Conservation (phyloP, 64 coral and sea anemone genomes). For the Stylophora pistillata region DNA sequence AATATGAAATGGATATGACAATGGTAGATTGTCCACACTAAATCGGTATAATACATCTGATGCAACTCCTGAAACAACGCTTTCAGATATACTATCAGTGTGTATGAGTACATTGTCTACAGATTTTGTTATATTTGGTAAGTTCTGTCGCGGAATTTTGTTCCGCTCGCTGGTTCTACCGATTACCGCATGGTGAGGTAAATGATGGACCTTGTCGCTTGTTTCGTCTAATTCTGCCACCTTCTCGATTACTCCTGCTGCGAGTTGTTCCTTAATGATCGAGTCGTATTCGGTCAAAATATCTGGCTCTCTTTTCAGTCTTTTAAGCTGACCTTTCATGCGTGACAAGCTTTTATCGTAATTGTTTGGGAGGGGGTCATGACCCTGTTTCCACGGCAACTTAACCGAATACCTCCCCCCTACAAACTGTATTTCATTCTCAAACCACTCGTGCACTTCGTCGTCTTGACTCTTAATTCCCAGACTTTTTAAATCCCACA, state of each 20-base stretch:
- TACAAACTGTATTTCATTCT: constrained; percentile 2
- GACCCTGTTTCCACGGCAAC: neutral
- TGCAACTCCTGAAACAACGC: too few relatives aligned
- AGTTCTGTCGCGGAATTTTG: too few relatives aligned
- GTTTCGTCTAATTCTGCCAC: neutral
- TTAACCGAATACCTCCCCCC: constrained; percentile 22
- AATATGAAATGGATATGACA: too few relatives aligned
- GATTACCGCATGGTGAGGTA: constrained; percentile 14
- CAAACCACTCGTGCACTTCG: constrained; percentile 23
- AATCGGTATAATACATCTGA: too few relatives aligned
- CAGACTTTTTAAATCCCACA: constrained; percentile 33
- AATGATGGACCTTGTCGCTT: constrained; percentile 19
- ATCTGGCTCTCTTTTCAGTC: neutral
- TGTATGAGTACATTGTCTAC: too few relatives aligned
- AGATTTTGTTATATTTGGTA: too few relatives aligned
- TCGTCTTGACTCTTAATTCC: neutral
- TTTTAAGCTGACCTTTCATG: constrained; percentile 13
- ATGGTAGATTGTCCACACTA: too few relatives aligned
- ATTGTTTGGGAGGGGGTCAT: constrained; percentile 6
- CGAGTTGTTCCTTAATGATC: neutral
- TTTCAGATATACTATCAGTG: too few relatives aligned
- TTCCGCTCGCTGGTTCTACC: too few relatives aligned
- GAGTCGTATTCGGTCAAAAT: neutral
- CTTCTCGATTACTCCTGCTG: constrained; percentile 7
- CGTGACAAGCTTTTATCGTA: neutral